Evolutionary conservation across 2,113 vertebrate species (phyloP), one percentile per base, ranked within the genome.

Genomic region (Chloebia gouldiae): DNA sequence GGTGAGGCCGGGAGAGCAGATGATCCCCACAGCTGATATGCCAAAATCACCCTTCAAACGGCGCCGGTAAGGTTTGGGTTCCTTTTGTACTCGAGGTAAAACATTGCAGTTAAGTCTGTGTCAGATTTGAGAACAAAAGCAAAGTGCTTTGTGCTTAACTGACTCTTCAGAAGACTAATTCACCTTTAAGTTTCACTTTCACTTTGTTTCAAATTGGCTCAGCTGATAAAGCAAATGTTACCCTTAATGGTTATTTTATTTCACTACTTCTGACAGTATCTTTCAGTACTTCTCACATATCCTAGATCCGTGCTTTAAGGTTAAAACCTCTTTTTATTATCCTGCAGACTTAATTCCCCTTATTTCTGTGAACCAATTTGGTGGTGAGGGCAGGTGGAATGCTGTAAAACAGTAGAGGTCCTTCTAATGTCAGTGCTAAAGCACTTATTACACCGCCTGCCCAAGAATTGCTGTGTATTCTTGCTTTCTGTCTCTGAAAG

Each of bases 11-110:
- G 99, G 99, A 78, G 99, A 99, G 81, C 99, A 99, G 96, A 99
- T 99, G 99, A 99, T 99, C 14, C 99, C 99, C 37, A 99, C 99
- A 47, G 99, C 99, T 82, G 99, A 99, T 88, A 98, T 99, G 99
- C 99, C 99, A 97, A 99, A 99, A 98, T 99, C 99, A 15, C 99
- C 99, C 21, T 99, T 99, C 97, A 99, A 99, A 96, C 98, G 99
- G 88, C 98, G 99, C 98, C 98, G 99, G 99, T 99, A 98, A 96
- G 47, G 33, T 53, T 87, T 68, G 88, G 27, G 42, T 90, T 95
- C 54, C 66, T 95, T 86, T 88, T 0, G 0, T 80, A 5, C 71
- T 65, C 24, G 30, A 68, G 63, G 63, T 37, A 47, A 81, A 93
- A 42, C 22, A 9, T 20, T 27, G 65, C 40, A 49, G 28, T 47